These are phyloP conservation scores for Alviniconcha strummeri DNA, from an alignment of 2,888 invertebrate species.

Conservation along the genomic window DNA sequence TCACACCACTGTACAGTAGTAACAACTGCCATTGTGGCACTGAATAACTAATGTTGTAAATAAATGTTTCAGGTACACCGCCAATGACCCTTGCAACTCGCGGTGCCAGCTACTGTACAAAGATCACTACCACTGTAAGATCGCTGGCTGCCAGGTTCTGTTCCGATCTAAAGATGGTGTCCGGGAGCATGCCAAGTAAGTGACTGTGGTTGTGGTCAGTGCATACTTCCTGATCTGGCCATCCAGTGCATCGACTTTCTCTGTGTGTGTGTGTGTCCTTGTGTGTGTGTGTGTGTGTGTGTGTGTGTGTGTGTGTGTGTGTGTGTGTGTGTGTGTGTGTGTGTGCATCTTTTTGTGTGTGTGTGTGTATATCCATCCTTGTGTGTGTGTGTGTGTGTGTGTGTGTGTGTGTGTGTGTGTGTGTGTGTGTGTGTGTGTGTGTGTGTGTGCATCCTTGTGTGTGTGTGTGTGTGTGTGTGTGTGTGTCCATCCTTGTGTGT, in stretches of 20 bases:
- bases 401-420: too few species aligned
- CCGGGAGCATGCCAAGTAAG: constrained; percentile 85
- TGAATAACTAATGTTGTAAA: too few species aligned
- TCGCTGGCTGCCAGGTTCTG: constrained; percentile 76
- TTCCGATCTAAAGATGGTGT: constrained; percentile 80
- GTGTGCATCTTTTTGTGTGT: constrained; percentile 8
- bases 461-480: too few species aligned
- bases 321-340: constrained; percentile 14
- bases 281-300: not conserved
- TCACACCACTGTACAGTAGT: too few species aligned
- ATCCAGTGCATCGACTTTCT: not conserved
- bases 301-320: constrained; percentile 4
- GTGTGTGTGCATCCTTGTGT: too few species aligned
- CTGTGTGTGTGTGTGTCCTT: not conserved
- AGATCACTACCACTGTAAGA: constrained; percentile 91
- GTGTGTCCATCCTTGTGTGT: too few species aligned
- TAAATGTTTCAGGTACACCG: constrained; percentile 71
- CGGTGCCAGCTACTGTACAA: constrained; percentile 81
- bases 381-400: not conserved
- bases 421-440: too few species aligned
- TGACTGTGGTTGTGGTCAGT: not conserved
- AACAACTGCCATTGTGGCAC: too few species aligned
- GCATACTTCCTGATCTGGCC: too few species aligned
- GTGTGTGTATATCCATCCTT: constrained; percentile 19
- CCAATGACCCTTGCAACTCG: constrained; percentile 75